Base-by-base conservation (phyloP, 2,113 vertebrate genomes). In the Lophochroa leadbeateri region DNA sequence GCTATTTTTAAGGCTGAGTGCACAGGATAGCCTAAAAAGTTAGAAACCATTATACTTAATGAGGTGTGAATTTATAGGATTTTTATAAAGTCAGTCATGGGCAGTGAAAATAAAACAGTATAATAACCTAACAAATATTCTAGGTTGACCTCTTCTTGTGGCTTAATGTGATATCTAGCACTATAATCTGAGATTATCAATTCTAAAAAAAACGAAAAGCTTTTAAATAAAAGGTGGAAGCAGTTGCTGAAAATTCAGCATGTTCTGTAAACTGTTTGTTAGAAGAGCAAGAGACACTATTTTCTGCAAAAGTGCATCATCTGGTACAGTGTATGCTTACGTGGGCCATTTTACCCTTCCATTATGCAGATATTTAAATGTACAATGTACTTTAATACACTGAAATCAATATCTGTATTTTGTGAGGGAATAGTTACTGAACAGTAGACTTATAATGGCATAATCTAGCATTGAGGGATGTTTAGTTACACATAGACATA, bases 1-100 rank as follows among this genome's bases (percentile, higher is more conserved):
- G 33, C 33, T 82, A 20, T 75, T 63, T 88, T 68, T 68, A 87
- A 93, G 33, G 18, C 43, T 75, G 60, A 87, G 19, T 71, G 31
- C 28, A 79, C 33, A 87, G 15, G 46, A 58, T 57, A 80, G 13
- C 69, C 31, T 77, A 60, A 86, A 58, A 88, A 43, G 14, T 82
- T 91, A 61, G 44, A 82, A 79, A 79, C 43, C 37, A 77, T 96
- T 87, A 78, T 37, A 82, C 29, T 93, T 90, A 88, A 82, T 83
- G 58, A 93, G 82, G 41, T 67, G 37, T 58, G n/a, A 82, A 81
- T 88, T 61, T 77, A 63, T 28, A 49, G 37, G 21, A 63, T 93
- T 92, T 74, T 50, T 67, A 15, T 74, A 63, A 91, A 95, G 76
- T 74, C 20, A 25, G 17, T 74, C 60, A 46, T 53, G 11, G 19